Conservation (phyloP, 2,113 vertebrate genomes). For the Anser cygnoides region DNA sequence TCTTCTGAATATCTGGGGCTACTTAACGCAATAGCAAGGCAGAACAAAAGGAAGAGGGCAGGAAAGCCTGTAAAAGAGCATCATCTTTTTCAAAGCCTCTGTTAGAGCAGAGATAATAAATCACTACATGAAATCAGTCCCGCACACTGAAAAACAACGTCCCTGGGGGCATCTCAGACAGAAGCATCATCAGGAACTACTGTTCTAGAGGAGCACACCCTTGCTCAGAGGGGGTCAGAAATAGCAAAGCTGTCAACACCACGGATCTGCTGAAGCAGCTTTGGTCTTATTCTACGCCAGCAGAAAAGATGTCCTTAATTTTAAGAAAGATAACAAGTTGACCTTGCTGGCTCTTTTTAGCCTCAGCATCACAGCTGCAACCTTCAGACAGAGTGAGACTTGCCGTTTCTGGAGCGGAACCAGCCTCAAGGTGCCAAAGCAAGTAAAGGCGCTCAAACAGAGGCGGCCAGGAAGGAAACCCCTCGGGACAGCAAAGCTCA, state of each 20-base stretch:
- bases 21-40: not conserved
- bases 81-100: not conserved
- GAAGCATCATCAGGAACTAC: not conserved
- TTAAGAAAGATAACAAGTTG: not conserved
- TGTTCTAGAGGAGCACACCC: not conserved
- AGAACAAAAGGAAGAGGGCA: not conserved
- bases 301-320: not conserved
- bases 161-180: not conserved
- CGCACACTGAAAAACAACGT: not conserved
- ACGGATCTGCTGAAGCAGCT: not conserved
- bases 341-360: not conserved
- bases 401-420: not conserved
- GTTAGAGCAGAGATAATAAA: not conserved
- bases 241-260: not conserved
- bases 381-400: not conserved
- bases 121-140: not conserved
- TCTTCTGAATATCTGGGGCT: not conserved
- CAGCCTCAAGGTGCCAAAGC: not conserved
- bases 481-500: not conserved
- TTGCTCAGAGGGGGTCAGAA: not conserved
- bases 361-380: not conserved
- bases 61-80: not conserved
- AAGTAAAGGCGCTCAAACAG: not conserved
- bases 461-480: not conserved
- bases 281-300: not conserved